Percentiles rank a stretch among this genome's conserved stretches.
These are phyloP conservation scores for Adineta ricciae DNA, from an alignment of 2,888 invertebrate genomes.

Conservation along the genomic window DNA sequence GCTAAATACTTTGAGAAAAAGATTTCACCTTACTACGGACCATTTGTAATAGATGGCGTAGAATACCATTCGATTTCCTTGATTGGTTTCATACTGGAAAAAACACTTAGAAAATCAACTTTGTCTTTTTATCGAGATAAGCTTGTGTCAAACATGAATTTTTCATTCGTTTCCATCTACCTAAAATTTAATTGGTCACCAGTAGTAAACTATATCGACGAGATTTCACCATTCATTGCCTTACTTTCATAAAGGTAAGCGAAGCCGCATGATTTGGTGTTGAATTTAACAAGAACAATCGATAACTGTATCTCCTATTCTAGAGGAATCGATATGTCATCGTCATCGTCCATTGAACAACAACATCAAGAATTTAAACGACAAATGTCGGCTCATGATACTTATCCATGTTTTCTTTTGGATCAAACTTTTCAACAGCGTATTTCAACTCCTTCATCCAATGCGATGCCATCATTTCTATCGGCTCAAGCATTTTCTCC, in stretches of 20 bases:
- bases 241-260: too few species aligned
- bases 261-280: too few species aligned
- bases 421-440: slow-evolving; percentile 12
- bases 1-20: too few species aligned
- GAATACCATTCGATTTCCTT: neutral
- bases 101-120: neutral
- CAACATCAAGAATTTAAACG: slow-evolving; percentile 19
- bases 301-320: neutral
- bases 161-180: neutral
- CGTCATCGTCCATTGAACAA: neutral
- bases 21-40: too few species aligned
- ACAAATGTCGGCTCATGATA: neutral
- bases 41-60: neutral
- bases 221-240: neutral
- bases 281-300: too few species aligned
- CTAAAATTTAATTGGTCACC: neutral
- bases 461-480: neutral
- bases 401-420: slow-evolving; percentile 11
- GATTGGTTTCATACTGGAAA: neutral
- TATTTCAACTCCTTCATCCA: neutral
- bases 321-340: neutral
- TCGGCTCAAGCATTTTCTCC: neutral
- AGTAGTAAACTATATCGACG: neutral
- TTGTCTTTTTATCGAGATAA: neutral
- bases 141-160: neutral